Evolutionary conservation across 1,140 invertebrate genomes (phyloP), one percentile per base, ranked within the genome.

Genomic region (Caenorhabditis remanei): DNA sequence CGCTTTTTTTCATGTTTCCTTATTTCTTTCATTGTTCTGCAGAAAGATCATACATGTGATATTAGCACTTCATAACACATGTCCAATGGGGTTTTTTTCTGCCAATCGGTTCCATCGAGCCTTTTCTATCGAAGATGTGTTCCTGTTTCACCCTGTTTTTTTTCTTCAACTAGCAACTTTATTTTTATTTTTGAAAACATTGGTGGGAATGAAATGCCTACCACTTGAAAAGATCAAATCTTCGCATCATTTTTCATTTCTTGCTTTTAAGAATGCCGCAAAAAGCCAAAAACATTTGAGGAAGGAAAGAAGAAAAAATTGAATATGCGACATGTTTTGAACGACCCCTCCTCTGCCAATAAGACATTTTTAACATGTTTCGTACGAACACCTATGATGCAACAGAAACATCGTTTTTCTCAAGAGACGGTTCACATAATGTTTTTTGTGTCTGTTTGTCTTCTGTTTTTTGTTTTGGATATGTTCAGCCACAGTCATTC

Each of bases 31-130:
- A 71, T 71, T 71, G 65, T 71, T 71, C 71, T 67, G 65, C 65
- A 67, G 43, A 67, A 63, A 67, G 13, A 67, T 79, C 71, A 50
- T 79, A 79, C 71, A 79, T 79, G 71, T 79, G n/a, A 21, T 48
- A 79, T 79, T 79, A 79, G 71, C 43, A 50, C 71, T 50, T 79
- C 46, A 14, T 63, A 58, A 58, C 55, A 58, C 55, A 19, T n/a
- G 13, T 58, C n/a, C n/a, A 2, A 58, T 58, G 55, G 55, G 50
- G n/a, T n/a, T 53, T 53, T 16, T 8, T n/a, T 61, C 7, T 32
- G 32, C 32, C 32, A 32, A 32, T 32, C 2, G 32, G 32, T 32
- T 32, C 32, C 32, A 32, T 32, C 32, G 32, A 32, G 2, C 32
- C 32, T 32, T 32, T 32, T 2, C 2, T 32, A 32, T 32, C 32